A percentile compares a stretch with the other conserved stretches of the same genome.
These are phyloP conservation scores for Triplophysa yarkandensis DNA, from an alignment of 2,797 vertebrate genomes.

Conservation along the genomic window DNA sequence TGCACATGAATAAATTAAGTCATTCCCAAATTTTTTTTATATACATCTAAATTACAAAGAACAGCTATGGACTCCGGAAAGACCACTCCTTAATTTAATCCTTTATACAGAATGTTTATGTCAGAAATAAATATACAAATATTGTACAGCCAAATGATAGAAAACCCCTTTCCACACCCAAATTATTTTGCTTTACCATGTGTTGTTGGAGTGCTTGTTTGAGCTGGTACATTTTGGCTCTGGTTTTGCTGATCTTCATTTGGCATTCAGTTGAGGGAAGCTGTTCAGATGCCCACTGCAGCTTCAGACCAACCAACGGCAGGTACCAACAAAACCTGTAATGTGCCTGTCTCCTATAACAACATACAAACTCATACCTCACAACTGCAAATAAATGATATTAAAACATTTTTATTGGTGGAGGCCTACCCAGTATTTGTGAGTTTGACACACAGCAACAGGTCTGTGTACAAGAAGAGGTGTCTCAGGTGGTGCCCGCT, in stretches of 20 bases:
- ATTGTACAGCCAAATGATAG: accelerated
- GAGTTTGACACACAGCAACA: slow-evolving; percentile 75
- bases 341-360: slow-evolving; percentile 72
- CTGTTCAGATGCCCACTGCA: slow-evolving; percentile 63
- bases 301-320: slow-evolving; percentile 71
- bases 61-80: too few relatives aligned
- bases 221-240: slow-evolving; percentile 70
- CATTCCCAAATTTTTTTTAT: too few relatives aligned
- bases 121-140: too few relatives aligned
- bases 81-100: too few relatives aligned
- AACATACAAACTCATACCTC: slow-evolving; percentile 21
- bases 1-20: too few relatives aligned
- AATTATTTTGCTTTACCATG: slow-evolving; percentile 56
- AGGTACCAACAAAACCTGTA: slow-evolving; percentile 79
- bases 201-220: slow-evolving; percentile 67
- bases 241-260: slow-evolving; percentile 65
- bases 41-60: too few relatives aligned
- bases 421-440: slow-evolving; percentile 71
- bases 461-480: slow-evolving; percentile 79
- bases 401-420: too few relatives aligned
- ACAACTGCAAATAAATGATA: not conserved
- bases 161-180: not conserved
- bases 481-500: slow-evolving; percentile 72
- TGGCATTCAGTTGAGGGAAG: slow-evolving; percentile 58
- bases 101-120: too few relatives aligned